Evolutionary conservation across 1,140 invertebrate species (phyloP).

Genomic region (Metaphire vulgaris): DNA sequence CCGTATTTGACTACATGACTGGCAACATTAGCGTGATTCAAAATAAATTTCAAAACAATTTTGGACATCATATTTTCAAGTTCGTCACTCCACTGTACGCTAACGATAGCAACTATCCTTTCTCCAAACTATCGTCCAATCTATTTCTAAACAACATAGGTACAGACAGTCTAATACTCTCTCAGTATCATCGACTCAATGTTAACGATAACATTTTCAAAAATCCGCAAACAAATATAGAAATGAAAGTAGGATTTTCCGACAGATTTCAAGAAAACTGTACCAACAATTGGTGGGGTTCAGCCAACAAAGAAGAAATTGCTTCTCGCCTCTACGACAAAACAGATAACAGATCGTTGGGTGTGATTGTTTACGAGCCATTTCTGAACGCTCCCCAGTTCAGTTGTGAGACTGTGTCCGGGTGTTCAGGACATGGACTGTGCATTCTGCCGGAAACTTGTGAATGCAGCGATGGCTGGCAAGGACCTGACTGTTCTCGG

Average conservation of each 20-base stretch:
- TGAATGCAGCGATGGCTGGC: constrained; percentile 22
- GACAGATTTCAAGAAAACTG: constrained; percentile 8
- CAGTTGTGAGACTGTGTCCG: constrained; percentile 1
- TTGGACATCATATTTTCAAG: background rate
- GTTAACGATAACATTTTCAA: background rate
- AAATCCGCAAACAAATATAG: background rate
- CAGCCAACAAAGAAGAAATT: background rate
- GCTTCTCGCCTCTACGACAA: background rate
- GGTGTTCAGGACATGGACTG: constrained; percentile 21
- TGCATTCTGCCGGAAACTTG: constrained; percentile 18
- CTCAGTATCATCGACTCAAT: background rate
- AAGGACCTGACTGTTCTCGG: constrained; percentile 12
- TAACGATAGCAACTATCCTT: background rate
- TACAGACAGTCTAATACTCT: background rate
- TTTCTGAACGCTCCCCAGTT: constrained; percentile 2
- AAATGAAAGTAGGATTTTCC: background rate
- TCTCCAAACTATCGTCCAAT: background rate
- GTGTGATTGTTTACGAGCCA: constrained; percentile 8
- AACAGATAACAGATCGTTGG: background rate
- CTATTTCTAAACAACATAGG: background rate
- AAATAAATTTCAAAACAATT: background rate
- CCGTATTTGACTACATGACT: background rate
- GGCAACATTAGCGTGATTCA: background rate
- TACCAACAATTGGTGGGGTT: constrained; percentile 21
- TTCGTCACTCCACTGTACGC: background rate